A percentile compares a stretch with the other conserved stretches of the same genome.
These are phyloP conservation scores for Xiphydria camelus DNA, from an alignment of 2,888 invertebrate species.

Conservation along the genomic window DNA sequence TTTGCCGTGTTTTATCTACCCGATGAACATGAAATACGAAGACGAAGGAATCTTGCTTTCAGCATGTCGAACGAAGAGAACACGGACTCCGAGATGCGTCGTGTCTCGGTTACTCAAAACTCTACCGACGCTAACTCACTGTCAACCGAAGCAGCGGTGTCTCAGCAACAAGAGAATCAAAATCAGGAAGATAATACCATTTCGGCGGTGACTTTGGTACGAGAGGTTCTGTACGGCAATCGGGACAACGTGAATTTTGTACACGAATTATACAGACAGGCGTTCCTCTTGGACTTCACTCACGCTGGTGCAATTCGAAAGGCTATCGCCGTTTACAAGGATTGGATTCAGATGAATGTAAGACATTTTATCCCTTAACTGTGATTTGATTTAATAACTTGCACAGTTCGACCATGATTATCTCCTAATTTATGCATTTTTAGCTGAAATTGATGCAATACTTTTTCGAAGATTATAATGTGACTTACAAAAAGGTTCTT, in stretches of 20 bases:
- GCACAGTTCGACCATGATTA: too few species aligned
- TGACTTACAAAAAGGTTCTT: too few species aligned
- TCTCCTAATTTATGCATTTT: too few species aligned
- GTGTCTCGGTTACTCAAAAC: constrained; percentile 56
- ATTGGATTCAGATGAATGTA: constrained; percentile 90
- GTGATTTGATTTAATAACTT: too few species aligned
- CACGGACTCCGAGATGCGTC: constrained; percentile 51
- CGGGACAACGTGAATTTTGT: constrained; percentile 93
- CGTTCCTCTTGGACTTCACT: constrained; percentile 85
- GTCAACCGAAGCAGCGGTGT: constrained; percentile 40
- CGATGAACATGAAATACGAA: too few species aligned
- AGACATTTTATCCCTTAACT: constrained; percentile 37
- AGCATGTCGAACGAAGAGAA: constrained; percentile 57
- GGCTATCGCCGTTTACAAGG: constrained; percentile 90
- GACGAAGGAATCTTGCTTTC: too few species aligned
- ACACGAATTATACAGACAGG: constrained; percentile 91
- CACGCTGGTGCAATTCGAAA: constrained; percentile 86
- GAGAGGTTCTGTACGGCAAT: constrained; percentile 83
- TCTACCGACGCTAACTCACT: constrained; percentile 44
- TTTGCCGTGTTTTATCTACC: too few species aligned
- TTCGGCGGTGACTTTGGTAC: constrained; percentile 71
- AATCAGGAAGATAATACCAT: constrained; percentile 53
- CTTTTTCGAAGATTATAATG: too few species aligned
- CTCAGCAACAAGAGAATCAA: constrained; percentile 35
- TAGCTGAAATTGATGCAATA: too few species aligned